Percentiles rank a stretch among this genome's conserved stretches.
phyloP scores from a whole-genome alignment of 2,888 invertebrate species.

The Drosophila mimetica region DNA sequence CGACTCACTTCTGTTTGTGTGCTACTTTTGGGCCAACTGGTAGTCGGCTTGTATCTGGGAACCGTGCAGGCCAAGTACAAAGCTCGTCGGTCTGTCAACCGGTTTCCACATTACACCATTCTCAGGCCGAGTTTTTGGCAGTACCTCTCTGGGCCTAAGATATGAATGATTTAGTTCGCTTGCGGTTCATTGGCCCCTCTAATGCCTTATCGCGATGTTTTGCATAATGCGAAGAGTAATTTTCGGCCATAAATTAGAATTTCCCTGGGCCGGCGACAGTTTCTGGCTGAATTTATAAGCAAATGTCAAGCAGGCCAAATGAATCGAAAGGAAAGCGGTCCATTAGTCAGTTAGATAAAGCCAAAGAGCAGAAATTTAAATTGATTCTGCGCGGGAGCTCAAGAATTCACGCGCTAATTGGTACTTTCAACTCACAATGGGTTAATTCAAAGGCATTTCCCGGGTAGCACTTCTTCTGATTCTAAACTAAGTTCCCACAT shows the following conservation, averaged over 20 bases:
- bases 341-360: slow-evolving; percentile 26
- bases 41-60: slow-evolving; percentile 53
- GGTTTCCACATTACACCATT: slow-evolving; percentile 69
- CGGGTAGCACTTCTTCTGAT: not conserved
- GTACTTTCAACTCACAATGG: slow-evolving; percentile 6
- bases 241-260: slow-evolving; percentile 57
- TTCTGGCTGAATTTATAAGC: slow-evolving; percentile 29
- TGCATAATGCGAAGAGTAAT: slow-evolving; percentile 68
- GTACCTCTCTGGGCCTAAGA: slow-evolving; percentile 47
- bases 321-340: slow-evolving; percentile 22
- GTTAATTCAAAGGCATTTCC: slow-evolving; percentile 5
- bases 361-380: slow-evolving; percentile 17
- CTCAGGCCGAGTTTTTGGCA: slow-evolving; percentile 43
- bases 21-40: slow-evolving; percentile 71
- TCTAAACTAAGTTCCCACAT: slow-evolving; percentile 22
- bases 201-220: slow-evolving; percentile 62
- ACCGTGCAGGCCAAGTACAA: slow-evolving; percentile 54
- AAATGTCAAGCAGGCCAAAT: slow-evolving; percentile 34
- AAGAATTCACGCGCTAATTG: slow-evolving; percentile 1
- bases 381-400: not conserved
- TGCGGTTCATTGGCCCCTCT: slow-evolving; percentile 69
- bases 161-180: slow-evolving; percentile 67
- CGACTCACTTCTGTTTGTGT: slow-evolving; percentile 65
- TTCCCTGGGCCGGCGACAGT: slow-evolving; percentile 12
- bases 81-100: slow-evolving; percentile 58